Conservation (phyloP, 2,888 invertebrate genomes). For the Coleophora flavipennella region DNA sequence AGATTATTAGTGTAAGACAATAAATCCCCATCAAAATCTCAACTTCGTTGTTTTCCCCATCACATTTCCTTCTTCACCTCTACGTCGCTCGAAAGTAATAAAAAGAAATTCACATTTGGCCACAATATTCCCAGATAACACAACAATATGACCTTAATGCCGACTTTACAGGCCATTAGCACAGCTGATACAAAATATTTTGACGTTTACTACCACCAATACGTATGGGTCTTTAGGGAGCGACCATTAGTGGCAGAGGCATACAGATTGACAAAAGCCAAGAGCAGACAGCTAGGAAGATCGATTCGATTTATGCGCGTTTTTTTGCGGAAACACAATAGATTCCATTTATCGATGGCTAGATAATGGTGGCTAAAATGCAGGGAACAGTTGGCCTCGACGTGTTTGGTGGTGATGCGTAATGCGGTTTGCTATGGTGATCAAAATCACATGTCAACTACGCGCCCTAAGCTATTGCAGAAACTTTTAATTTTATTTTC, state of each 20-base stretch:
- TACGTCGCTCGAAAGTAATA: too few relatives aligned
- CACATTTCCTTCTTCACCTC: too few relatives aligned
- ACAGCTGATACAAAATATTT: constrained; percentile 68
- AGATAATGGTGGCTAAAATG: constrained; percentile 52
- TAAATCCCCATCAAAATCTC: too few relatives aligned
- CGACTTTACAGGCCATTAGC: constrained; percentile 57
- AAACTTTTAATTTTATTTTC: background rate
- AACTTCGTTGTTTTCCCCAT: too few relatives aligned
- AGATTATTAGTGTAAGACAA: too few relatives aligned
- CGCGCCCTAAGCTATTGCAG: constrained; percentile 4
- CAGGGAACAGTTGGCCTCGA: constrained; percentile 56
- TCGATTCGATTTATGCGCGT: constrained; percentile 68
- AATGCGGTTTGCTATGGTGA: constrained; percentile 67
- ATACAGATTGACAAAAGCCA: constrained; percentile 42
- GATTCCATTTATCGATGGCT: constrained; percentile 64
- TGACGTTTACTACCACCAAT: constrained; percentile 57
- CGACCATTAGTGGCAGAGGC: constrained; percentile 39
- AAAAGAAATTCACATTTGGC: constrained; percentile 46
- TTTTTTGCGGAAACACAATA: constrained; percentile 59
- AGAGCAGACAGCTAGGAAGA: constrained; percentile 58
- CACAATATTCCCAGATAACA: constrained; percentile 40
- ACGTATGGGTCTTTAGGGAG: constrained; percentile 60
- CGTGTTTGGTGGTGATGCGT: constrained; percentile 49
- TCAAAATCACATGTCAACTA: constrained; percentile 65
- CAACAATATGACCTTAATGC: constrained; percentile 59